Conservation (phyloP, 2,113 vertebrate species). For the Saccopteryx leptura region DNA sequence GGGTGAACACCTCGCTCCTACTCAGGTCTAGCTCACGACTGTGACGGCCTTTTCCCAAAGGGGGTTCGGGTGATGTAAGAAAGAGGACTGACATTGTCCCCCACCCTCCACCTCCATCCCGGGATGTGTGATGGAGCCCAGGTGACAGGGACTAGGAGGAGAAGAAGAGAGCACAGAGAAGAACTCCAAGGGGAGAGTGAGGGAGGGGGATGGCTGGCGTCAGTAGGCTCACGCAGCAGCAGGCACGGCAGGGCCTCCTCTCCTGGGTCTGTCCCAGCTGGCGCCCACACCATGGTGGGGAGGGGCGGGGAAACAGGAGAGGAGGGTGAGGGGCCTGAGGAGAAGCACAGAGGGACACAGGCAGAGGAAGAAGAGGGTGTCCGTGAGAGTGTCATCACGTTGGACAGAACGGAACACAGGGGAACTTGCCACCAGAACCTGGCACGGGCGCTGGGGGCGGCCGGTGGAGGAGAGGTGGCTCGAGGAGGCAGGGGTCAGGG, state of each 20-base stretch:
- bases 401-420: neutral
- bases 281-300: rapidly evolving
- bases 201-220: neutral
- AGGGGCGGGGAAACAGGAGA: neutral
- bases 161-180: neutral
- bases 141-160: neutral
- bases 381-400: neutral
- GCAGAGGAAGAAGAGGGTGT: neutral
- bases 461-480: neutral
- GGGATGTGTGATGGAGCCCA: neutral
- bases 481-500: rapidly evolving
- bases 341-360: neutral
- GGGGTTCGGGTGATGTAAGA: neutral
- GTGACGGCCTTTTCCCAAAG: neutral
- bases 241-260: too few species aligned
- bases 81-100: neutral
- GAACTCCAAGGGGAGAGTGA: neutral
- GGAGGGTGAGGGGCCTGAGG: neutral
- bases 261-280: too few species aligned
- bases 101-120: neutral
- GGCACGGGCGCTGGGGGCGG: neutral
- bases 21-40: neutral
- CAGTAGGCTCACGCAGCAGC: too few species aligned
- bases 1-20: neutral
- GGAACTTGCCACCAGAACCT: too few species aligned